phyloP scores from a whole-genome alignment of 2,797 vertebrate species.

The Spatula versicolor region DNA sequence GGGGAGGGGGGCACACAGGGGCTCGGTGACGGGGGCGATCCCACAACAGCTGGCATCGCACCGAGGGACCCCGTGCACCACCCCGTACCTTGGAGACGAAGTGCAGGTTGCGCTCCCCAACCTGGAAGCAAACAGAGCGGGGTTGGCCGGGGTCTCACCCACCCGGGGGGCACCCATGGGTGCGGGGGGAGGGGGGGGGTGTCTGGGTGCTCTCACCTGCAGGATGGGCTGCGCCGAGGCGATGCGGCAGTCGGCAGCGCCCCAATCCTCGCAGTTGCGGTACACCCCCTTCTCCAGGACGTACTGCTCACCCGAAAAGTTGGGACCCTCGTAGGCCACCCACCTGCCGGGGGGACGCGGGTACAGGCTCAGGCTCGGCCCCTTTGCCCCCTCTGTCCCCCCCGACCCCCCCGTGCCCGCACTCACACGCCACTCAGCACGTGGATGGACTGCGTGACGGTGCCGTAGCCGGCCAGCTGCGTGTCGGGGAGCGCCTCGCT shows the following conservation, averaged over 20 bases:
- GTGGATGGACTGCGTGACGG: slow-evolving; percentile 85
- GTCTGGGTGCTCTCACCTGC: slow-evolving; percentile 70
- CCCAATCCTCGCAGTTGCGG: slow-evolving; percentile 91
- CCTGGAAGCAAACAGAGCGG: slow-evolving; percentile 50
- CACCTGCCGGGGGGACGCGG: slow-evolving; percentile 78
- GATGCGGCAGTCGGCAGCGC: slow-evolving; percentile 82
- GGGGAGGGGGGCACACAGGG: background rate
- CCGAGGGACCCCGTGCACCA: accelerated
- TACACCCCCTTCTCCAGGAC: slow-evolving; percentile 96
- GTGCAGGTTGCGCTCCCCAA: slow-evolving; percentile 75
- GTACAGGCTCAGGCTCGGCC: background rate
- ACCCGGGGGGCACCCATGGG: accelerated
- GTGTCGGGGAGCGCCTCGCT: slow-evolving; percentile 87
- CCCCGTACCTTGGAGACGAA: slow-evolving; percentile 78
- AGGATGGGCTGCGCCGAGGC: slow-evolving; percentile 90
- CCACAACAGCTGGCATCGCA: accelerated
- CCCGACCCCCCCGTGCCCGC: accelerated
- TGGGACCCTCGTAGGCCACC: slow-evolving; percentile 91
- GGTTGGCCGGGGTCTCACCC: background rate
- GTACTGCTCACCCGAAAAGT: slow-evolving; percentile 92
- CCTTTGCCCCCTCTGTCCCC: accelerated
- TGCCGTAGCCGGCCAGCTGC: slow-evolving; percentile 81
- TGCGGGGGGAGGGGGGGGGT: background rate
- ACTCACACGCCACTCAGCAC: slow-evolving; percentile 92
- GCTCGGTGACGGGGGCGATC: background rate